Percentiles rank a stretch among this genome's conserved stretches.
These are phyloP conservation scores for Exaiptasia diaphana DNA, from an alignment of 64 coral and sea anemone species.

Conservation along the genomic window DNA sequence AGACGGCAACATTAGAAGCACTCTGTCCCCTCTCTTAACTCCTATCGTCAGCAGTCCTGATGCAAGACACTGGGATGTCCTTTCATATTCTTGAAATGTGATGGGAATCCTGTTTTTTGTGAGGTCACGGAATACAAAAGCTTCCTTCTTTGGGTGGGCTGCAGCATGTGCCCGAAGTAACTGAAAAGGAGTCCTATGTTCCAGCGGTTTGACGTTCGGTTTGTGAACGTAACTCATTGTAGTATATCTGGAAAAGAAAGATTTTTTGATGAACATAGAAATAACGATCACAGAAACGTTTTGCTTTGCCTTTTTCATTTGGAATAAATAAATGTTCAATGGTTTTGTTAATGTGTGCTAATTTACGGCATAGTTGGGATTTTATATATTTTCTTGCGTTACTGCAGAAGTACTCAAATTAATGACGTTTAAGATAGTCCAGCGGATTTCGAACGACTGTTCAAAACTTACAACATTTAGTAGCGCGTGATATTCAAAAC, in stretches of 20 bases:
- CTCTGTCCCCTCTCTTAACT: neutral
- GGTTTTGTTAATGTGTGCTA: too few relatives aligned
- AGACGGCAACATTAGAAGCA: neutral
- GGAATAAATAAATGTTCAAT: too few relatives aligned
- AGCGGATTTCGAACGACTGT: too few relatives aligned
- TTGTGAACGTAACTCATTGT: conserved; percentile 18
- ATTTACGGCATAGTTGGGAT: too few relatives aligned
- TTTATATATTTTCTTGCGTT: too few relatives aligned
- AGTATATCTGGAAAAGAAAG: neutral
- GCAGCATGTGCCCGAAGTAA: neutral
- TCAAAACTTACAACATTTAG: too few relatives aligned
- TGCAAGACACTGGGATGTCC: neutral
- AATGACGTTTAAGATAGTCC: too few relatives aligned
- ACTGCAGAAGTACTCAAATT: too few relatives aligned
- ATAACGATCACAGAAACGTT: too few relatives aligned
- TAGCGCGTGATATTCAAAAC: too few relatives aligned
- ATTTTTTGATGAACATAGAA: too few relatives aligned
- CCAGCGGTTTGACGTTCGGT: neutral
- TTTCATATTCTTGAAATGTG: neutral
- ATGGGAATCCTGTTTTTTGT: neutral
- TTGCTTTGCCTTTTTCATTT: too few relatives aligned
- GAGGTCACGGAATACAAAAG: neutral
- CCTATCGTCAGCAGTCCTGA: neutral
- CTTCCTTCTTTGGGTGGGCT: neutral
- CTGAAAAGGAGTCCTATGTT: conserved; percentile 7